Evolutionary conservation across 2,888 invertebrate genomes (phyloP).

Genomic region (Synanthedon andrenaeformis): DNA sequence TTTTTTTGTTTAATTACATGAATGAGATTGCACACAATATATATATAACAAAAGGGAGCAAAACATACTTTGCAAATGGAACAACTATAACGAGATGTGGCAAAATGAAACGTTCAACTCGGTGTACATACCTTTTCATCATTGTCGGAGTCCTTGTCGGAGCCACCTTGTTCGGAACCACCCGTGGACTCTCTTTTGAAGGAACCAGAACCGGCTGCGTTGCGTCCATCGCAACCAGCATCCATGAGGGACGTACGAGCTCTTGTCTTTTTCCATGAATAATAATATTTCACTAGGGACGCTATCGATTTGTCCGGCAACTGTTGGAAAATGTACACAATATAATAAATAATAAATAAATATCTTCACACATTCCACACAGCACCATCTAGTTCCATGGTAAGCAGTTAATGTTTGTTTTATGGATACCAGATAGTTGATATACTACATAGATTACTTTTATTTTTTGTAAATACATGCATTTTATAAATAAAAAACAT

Average conservation of each 20-base stretch:
- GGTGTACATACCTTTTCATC: constrained; percentile 87
- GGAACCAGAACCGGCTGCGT: constrained; percentile 75
- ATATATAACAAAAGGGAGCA: constrained; percentile 20
- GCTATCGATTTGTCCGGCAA: constrained; percentile 97
- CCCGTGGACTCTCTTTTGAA: constrained; percentile 80
- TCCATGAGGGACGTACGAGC: constrained; percentile 95
- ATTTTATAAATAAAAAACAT: no score
- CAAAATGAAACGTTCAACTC: not conserved
- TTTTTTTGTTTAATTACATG: not conserved
- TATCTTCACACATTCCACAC: no score
- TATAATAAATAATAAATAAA: constrained; percentile 1
- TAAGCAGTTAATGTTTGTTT: no score
- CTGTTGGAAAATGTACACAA: constrained; percentile 53
- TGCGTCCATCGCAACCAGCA: constrained; percentile 80
- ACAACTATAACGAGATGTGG: constrained; percentile 1
- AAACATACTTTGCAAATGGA: constrained; percentile 9
- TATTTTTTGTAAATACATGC: no score
- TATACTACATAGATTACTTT: no score
- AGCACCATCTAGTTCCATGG: no score
- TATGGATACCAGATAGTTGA: no score
- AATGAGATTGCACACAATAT: constrained; percentile 13
- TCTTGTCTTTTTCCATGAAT: constrained; percentile 97
- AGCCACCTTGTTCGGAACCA: constrained; percentile 82
- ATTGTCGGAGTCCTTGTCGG: constrained; percentile 88
- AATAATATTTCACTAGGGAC: constrained; percentile 96